phyloP scores from a whole-genome alignment of 1,140 invertebrate species.

The Cheumatopsyche charites region DNA sequence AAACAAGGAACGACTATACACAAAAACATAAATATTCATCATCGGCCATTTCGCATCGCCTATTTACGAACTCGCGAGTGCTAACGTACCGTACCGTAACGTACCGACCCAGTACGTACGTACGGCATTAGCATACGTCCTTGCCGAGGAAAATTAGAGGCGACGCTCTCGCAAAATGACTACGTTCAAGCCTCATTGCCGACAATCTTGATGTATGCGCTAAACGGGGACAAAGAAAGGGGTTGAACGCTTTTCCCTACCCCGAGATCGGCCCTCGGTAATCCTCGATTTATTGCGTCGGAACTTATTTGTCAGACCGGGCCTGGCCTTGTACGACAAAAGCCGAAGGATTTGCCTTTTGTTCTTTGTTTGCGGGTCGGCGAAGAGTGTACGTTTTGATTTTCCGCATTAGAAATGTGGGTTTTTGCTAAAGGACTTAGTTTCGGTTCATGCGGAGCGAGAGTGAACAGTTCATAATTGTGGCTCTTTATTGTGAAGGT shows the following conservation, averaged over 20 bases:
- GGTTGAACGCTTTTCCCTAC: background rate
- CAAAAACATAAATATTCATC: no score
- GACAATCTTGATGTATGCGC: constrained; percentile 22
- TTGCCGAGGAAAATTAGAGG: constrained; percentile 7
- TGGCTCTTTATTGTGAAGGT: no score
- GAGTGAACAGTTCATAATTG: no score
- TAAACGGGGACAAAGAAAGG: constrained; percentile 1
- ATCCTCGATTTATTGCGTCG: constrained; percentile 27
- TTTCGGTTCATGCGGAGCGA: no score
- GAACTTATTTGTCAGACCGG: constrained; percentile 25
- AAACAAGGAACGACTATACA: no score
- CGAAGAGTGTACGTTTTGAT: background rate
- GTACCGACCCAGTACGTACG: background rate
- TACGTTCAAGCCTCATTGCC: background rate
- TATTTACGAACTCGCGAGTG: background rate
- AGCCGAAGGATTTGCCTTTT: constrained; percentile 5
- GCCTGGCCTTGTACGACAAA: constrained; percentile 10
- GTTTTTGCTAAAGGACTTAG: no score
- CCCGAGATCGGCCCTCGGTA: background rate
- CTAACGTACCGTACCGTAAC: background rate
- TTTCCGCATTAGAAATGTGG: no score
- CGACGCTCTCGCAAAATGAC: constrained; percentile 3
- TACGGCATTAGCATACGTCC: background rate
- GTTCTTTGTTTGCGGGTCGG: background rate
- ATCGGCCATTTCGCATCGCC: no score